Evolutionary conservation across 2,888 invertebrate genomes (phyloP), one percentile per base, ranked within the genome.

Genomic region (Ferrisia virgata): DNA sequence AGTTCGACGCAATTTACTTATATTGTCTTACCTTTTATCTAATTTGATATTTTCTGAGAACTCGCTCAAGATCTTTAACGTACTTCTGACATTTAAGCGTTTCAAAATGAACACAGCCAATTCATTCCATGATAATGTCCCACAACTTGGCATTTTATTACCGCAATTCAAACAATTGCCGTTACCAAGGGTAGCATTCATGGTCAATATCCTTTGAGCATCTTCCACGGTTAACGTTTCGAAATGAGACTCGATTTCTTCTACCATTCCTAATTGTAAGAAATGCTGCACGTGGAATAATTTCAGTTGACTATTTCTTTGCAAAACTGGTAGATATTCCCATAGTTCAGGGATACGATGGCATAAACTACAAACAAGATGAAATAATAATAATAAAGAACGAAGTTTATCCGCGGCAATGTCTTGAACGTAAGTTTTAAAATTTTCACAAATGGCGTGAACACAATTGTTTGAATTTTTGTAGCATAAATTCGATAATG

Each of bases 91-190:
- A 18, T 93, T 93, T 36, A 93, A 89, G 0, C 91, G 91, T 86
- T 91, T 91, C 78, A 93, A 90, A 87, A 93, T 90, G 31, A 92
- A 87, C 2, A 90, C 89, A 1, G 91, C 91, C 11, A 93, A 87
- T 58, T 90, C 90, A 72, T 90, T 91, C 93, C 93, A 94, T 36
- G 92, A 87, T 18, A 40, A 15, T 13, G 4, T 28, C n/a, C 58
- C 69, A 36, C 82, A 11, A 9, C 36, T 40, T 1, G 43, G 39
- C 43, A 28, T 82, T 39, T 84, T 79, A 76, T 88, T 90, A 2
- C 90, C 91, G 87, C 93, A 94, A 88, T 92, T 92, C 64, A 93
- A 88, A 88, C 93, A 94, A 43, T 79, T 53, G 0, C 85, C 85
- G 28, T 85, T 81, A 36, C 79, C 76, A 25, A 85, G 79, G 1